Base-by-base conservation (phyloP, 1,140 invertebrate genomes). In the Drusus annulatus region DNA sequence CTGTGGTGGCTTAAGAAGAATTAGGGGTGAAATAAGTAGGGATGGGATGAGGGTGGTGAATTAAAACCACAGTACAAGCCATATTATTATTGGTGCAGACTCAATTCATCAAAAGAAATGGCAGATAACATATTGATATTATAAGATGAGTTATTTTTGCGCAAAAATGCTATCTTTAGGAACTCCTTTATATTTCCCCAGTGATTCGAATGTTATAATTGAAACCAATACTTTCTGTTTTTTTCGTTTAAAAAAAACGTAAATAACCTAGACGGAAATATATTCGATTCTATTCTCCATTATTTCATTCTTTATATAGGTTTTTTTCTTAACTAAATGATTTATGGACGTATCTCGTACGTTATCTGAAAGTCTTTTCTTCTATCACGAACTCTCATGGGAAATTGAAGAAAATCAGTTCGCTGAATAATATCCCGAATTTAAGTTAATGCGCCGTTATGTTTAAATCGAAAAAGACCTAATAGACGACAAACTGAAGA, bases 361-460 rank as follows among this genome's bases (percentile, higher is more conserved):
- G 62, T 31, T 65, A 65, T 65, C 62, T 31, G 21, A 17, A 65
- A 65, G 25, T 6, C 62, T 65, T 25, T 65, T 31, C 25, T 31
- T 25, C 17, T 31, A 15, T 15, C 21, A 65, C 16, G 62, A 65
- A 28, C 7, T 65, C 28, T 28, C 21, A 6, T 16, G 21, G 62
- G 28, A 28, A 65, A 25, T 65, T 31, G 28, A 0, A 65, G 21
- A n/a, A 65, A 31, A 65, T 65, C 28, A 23, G 5, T 23, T 23
- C 7, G 17, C 8, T 19, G 56, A 17, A 60, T 21, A 17, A 60
- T 60, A 23, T 60, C 13, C 23, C 56, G 21, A 23, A 60, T 60
- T 60, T 65, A 31, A 28, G 62, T 65, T 65, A 28, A 65, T 65
- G 36, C 25, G 15, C 28, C 62, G 62, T 31, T 16, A 63, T 25